phyloP scores from a whole-genome alignment of 2,797 vertebrate species.

The Sitta carolinensis region DNA sequence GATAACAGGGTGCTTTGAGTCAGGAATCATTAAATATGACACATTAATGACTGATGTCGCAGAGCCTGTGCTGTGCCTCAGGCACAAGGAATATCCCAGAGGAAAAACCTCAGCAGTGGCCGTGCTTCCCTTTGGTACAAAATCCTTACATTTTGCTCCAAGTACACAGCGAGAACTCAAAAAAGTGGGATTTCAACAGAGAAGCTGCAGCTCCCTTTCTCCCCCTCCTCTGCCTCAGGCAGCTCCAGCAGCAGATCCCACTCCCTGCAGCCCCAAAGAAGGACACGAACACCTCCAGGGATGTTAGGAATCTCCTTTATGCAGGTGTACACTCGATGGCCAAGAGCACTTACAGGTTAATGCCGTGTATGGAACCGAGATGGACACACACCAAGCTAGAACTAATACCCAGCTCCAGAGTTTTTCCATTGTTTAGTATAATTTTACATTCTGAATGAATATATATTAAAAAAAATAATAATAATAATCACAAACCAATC shows the following conservation, averaged over 20 bases:
- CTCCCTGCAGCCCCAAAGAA: background rate
- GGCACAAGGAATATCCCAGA: background rate
- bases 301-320: constrained; percentile 51
- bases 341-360: constrained; percentile 57
- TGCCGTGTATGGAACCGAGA: background rate
- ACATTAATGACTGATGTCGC: background rate
- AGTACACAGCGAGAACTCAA: background rate
- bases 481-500: constrained; percentile 1
- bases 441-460: constrained; percentile 61
- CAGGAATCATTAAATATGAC: no score
- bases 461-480: constrained; percentile 46
- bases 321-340: constrained; percentile 35
- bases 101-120: background rate
- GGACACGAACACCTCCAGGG: background rate
- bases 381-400: constrained; percentile 31
- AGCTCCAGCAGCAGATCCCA: background rate
- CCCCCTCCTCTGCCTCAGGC: background rate
- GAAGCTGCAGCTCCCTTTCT: background rate
- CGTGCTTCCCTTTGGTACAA: background rate
- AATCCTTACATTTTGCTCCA: background rate
- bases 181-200: background rate
- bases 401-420: constrained; percentile 7
- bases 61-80: background rate
- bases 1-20: fast-evolving
- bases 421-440: constrained; percentile 19